Evolutionary conservation across 1,140 invertebrate genomes (phyloP), one percentile per base, ranked within the genome.

Genomic region (Temnothorax curvispinosus): DNA sequence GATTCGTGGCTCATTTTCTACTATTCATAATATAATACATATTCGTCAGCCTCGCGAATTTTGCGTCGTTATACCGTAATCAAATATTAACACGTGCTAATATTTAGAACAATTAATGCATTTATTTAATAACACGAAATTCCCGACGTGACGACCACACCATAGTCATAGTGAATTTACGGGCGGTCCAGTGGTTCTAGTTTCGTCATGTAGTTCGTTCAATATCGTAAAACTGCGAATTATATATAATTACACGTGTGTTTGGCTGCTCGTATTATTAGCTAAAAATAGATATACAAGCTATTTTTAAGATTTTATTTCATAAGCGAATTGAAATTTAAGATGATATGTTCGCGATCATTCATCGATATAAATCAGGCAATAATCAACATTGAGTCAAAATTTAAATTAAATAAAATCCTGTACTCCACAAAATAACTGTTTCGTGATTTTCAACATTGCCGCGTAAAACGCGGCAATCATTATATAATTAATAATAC

Each of bases 31-130:
- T 27, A 27, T 27, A 27, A 27, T 27, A 54, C 21, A 58, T 58
- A 54, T 71, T 82, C 44, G 21, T 81, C 13, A 32, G 65, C 5
- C 18, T 47, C 11, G 52, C 38, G 38, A 72, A 47, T 72, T 72
- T 82, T 15, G 35, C 77, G 32, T 65, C 32, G 32, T 52, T 80
- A 72, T 56, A 47, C 38, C 72, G 38, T 38, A 35, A 82, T 72
- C 65, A 82, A 47, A 72, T 54, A 81, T 71, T 69, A 80, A 69
- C 72, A 71, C n/a, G 50, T 52, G 11, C 67, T 72, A 81, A 72
- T 54, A 71, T 81, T 81, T 56, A 58, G 50, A 56, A 82, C 65
- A 82, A 27, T 82, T 82, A 82, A 56, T 47, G 50, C 50, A 71
- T 54, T 71, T 71, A 72, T 82, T 82, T 52, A 72, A 82, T 65